Percentiles rank a stretch among this genome's conserved stretches.
phyloP scores from a whole-genome alignment of 2,888 invertebrate species.

The Clistopyga incitator region DNA sequence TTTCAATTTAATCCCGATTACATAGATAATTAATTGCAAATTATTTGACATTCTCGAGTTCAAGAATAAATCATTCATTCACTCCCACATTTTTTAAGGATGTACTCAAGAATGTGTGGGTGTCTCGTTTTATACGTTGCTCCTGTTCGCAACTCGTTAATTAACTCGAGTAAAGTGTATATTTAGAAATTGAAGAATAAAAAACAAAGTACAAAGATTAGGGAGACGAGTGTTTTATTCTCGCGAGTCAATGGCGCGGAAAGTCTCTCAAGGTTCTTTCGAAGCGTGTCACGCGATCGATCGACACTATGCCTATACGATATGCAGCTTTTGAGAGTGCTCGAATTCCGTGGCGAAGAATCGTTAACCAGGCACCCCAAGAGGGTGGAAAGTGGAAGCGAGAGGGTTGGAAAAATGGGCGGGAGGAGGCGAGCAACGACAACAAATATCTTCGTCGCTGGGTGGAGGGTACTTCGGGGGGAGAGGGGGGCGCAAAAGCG shows the following conservation, averaged over 20 bases:
- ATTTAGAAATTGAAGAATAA: conserved; percentile 34
- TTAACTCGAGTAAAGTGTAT: too few species aligned
- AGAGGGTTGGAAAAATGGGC: conserved; percentile 30
- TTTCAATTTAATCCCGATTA: too few species aligned
- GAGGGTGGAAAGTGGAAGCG: conserved; percentile 39
- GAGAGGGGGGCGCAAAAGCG: conserved; percentile 44
- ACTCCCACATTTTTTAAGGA: too few species aligned
- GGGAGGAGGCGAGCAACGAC: conserved; percentile 40
- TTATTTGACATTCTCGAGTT: too few species aligned
- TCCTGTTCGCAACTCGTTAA: too few species aligned
- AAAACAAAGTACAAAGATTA: conserved; percentile 52
- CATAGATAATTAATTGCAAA: too few species aligned
- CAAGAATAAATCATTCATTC: too few species aligned
- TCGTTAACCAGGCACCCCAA: conserved; percentile 40
- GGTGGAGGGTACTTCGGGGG: conserved; percentile 44
- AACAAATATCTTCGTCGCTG: conserved; percentile 55
- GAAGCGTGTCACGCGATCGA: conserved; percentile 36
- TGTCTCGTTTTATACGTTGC: too few species aligned
- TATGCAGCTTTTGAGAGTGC: conserved; percentile 56
- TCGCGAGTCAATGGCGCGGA: conserved; percentile 16
- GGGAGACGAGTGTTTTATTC: conserved; percentile 41
- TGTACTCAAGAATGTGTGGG: too few species aligned
- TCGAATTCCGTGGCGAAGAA: conserved; percentile 66
- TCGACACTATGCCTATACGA: conserved; percentile 37
- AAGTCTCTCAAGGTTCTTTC: conserved; percentile 33